Conservation (phyloP, 2,797 vertebrate genomes). For the Pteronotus mesoamericanus region DNA sequence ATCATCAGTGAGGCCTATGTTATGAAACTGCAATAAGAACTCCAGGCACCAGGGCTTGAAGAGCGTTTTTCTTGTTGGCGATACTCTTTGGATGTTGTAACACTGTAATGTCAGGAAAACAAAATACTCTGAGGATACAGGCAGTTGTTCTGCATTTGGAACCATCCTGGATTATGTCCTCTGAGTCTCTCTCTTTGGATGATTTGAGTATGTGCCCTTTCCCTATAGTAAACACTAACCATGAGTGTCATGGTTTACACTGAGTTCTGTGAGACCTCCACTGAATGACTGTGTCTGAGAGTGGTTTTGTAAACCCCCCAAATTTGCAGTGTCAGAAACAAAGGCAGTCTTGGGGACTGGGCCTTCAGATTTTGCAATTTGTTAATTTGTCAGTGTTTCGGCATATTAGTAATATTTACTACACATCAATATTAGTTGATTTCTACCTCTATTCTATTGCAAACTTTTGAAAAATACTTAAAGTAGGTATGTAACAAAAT, state of each 20-base stretch:
- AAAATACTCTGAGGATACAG: neutral
- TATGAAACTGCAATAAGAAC: neutral
- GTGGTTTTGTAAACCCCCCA: neutral
- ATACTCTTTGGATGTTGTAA: neutral
- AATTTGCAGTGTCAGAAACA: neutral
- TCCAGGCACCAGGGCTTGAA: neutral
- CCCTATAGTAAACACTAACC: neutral
- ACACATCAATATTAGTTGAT: neutral
- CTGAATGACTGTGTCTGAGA: neutral
- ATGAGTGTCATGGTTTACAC: neutral
- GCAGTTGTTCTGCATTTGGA: neutral
- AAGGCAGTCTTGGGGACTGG: neutral
- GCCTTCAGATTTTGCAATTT: neutral
- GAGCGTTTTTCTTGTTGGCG: neutral
- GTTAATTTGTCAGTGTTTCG: neutral
- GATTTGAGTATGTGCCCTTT: neutral
- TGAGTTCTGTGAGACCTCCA: neutral
- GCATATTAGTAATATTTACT: neutral
- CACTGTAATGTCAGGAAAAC: neutral
- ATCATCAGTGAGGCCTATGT: neutral
- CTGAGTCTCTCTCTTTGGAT: neutral
- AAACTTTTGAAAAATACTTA: neutral
- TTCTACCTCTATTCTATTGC: neutral
- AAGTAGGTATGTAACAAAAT: neutral
- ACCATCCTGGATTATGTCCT: neutral